Percentiles rank a stretch among this genome's conserved stretches.
These are phyloP conservation scores for Nemurella pictetii DNA, from an alignment of 2,888 invertebrate species.

Conservation along the genomic window DNA sequence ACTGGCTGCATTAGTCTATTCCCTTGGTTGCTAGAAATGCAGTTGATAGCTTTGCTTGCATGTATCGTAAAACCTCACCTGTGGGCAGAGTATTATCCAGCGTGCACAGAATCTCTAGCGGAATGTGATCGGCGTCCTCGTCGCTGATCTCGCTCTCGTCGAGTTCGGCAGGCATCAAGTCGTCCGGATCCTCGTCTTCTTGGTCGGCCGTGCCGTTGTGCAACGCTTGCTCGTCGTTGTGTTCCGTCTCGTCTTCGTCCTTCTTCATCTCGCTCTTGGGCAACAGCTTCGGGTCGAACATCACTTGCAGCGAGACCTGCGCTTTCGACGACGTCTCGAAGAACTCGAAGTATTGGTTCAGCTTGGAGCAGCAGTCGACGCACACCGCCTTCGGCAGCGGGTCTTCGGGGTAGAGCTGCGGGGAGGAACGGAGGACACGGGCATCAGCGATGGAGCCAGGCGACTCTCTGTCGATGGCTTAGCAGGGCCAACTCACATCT, in stretches of 20 bases:
- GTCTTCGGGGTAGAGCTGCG: slow-evolving; percentile 47
- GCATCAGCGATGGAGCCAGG: too few relatives aligned
- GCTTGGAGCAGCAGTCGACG: slow-evolving; percentile 45
- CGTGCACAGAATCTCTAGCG: neutral
- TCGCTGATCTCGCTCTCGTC: slow-evolving; percentile 18
- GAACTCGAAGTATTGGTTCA: slow-evolving; percentile 47
- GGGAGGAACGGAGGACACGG: neutral
- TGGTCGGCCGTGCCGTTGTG: neutral
- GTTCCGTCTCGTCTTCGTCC: neutral
- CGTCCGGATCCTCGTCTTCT: slow-evolving; percentile 31
- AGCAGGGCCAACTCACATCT: too few relatives aligned
- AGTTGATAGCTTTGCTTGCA: too few relatives aligned
- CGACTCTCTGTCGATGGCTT: too few relatives aligned
- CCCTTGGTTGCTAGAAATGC: too few relatives aligned
- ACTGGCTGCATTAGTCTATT: too few relatives aligned
- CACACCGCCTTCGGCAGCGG: slow-evolving; percentile 47
- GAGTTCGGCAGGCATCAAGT: slow-evolving; percentile 14
- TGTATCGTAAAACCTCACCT: too few relatives aligned
- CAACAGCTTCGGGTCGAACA: slow-evolving; percentile 43
- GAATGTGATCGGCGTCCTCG: slow-evolving; percentile 21
- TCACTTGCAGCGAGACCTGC: slow-evolving; percentile 46
- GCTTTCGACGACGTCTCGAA: slow-evolving; percentile 46
- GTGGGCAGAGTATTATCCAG: neutral
- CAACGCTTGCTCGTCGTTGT: too few relatives aligned
- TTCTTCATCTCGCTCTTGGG: slow-evolving; percentile 36